Evolutionary conservation across 2,888 invertebrate genomes (phyloP).

Genomic region (Graphium colonna): DNA sequence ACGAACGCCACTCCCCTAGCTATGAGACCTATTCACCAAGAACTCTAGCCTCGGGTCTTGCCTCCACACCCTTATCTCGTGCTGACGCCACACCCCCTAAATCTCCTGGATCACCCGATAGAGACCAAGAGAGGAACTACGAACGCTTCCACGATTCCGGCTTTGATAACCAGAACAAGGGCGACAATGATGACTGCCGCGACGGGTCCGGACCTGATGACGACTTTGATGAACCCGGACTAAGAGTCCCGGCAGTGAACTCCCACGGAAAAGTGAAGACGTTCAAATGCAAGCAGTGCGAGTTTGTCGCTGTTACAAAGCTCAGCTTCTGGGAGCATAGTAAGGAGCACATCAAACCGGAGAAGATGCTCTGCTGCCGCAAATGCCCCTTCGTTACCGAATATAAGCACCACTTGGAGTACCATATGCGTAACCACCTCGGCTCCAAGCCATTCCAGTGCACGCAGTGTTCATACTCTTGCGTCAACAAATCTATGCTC

Average conservation of each 20-base stretch:
- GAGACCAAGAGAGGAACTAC: constrained; percentile 55
- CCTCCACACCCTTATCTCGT: constrained; percentile 59
- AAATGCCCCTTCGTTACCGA: constrained; percentile 98
- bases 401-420: constrained; percentile 98
- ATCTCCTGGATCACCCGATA: constrained; percentile 59
- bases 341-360: constrained; percentile 93
- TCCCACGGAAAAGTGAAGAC: constrained; percentile 92
- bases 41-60: constrained; percentile 51
- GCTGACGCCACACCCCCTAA: constrained; percentile 69
- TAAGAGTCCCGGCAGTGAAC: constrained; percentile 83
- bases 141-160: constrained; percentile 75
- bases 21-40: constrained; percentile 61
- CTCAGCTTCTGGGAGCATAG: constrained; percentile 96
- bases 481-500: constrained; percentile 99
- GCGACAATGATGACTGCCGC: constrained; percentile 66
- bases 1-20: constrained; percentile 54
- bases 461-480: constrained; percentile 91
- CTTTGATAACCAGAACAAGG: constrained; percentile 54
- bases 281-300: constrained; percentile 96
- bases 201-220: constrained; percentile 74
- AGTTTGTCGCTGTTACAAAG: constrained; percentile 91
- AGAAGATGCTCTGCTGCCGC: constrained; percentile 94
- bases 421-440: constrained; percentile 96
- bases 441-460: constrained; percentile 98
- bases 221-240: constrained; percentile 79